Conservation (phyloP, 2,888 invertebrate species). For the Catocala nupta region DNA sequence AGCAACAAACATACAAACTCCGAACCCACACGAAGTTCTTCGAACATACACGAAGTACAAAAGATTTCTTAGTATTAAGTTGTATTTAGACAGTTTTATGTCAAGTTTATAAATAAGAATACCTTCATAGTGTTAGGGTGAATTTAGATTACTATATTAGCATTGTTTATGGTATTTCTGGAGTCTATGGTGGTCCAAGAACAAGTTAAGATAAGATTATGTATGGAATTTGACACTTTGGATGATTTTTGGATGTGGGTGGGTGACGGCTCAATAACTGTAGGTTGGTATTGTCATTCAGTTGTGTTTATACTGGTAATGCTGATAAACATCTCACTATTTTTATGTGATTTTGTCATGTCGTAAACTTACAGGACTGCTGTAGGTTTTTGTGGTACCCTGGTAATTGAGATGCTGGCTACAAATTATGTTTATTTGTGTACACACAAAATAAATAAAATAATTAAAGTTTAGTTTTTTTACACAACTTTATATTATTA, state of each 20-base stretch:
- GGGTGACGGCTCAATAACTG: conserved; percentile 45
- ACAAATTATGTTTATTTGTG: neutral
- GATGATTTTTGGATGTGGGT: conserved; percentile 45
- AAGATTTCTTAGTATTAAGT: conserved; percentile 48
- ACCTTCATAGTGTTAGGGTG: conserved; percentile 65
- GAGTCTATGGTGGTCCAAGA: conserved; percentile 66
- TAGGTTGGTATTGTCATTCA: conserved; percentile 36
- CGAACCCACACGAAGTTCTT: conserved; percentile 46
- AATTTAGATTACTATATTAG: conserved; percentile 79
- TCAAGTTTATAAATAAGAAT: conserved; percentile 53
- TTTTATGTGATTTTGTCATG: neutral
- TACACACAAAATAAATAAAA: too few species aligned
- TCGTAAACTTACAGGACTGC: conserved; percentile 4
- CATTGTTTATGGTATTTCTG: conserved; percentile 69
- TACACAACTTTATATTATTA: too few species aligned
- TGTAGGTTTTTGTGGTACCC: neutral
- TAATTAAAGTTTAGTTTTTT: too few species aligned
- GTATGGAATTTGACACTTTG: conserved; percentile 49
- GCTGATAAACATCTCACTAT: conserved; percentile 4
- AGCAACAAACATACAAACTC: conserved; percentile 19
- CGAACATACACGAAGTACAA: conserved; percentile 28
- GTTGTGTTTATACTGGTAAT: neutral
- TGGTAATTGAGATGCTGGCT: neutral
- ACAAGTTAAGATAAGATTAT: conserved; percentile 38
- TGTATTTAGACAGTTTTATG: conserved; percentile 54